Base-by-base conservation (phyloP, 2,113 vertebrate species). In the Arothron firmamentum region DNA sequence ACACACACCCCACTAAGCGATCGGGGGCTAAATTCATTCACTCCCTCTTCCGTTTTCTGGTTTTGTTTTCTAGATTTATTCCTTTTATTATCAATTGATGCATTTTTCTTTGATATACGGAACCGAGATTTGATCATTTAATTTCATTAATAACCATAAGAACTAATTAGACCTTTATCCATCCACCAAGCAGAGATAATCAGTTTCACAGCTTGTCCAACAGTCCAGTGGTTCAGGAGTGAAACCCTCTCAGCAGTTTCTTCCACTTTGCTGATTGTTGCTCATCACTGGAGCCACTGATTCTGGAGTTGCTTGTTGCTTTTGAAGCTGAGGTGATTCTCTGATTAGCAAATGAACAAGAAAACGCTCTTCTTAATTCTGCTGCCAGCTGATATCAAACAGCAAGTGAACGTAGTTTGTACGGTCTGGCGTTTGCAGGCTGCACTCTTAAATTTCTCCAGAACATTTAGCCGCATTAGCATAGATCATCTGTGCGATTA, bases 401-500 rank as follows among this genome's bases (percentile, higher is more conserved):
- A 14, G 21, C 51, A 38, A 2, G 63, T 48, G 8, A 56, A 38
- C 45, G 5, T 31, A 13, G 20, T 34, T 67, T 20, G 51, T 16
- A 13, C 56, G 59, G 45, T 49, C 65, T 65, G 62, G 70, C 68
- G 58, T 11, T 1, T 16, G 14, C n/a, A 14, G 16, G 20, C 65
- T 31, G 47, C 56, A 47, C 60, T 68, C 77, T 54, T 52, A 45
- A 53, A 31, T 62, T 67, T 67, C 52, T 73, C 52, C 14, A 49
- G 66, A 81, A 45, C 64, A 48, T 57, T 17, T 18, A 2, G 17
- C 13, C 28, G 14, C 65, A 72, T 80, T 80, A 67, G 23, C 81
- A 70, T 73, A 78, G 74, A 78, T 52, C 72, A 72, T 72, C 38
- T 25, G 65, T 56, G 62, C 62, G 31, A 56, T 62, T 56, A 45